Evolutionary conservation across 2,113 vertebrate genomes (phyloP).

Genomic region (Podarcis muralis): DNA sequence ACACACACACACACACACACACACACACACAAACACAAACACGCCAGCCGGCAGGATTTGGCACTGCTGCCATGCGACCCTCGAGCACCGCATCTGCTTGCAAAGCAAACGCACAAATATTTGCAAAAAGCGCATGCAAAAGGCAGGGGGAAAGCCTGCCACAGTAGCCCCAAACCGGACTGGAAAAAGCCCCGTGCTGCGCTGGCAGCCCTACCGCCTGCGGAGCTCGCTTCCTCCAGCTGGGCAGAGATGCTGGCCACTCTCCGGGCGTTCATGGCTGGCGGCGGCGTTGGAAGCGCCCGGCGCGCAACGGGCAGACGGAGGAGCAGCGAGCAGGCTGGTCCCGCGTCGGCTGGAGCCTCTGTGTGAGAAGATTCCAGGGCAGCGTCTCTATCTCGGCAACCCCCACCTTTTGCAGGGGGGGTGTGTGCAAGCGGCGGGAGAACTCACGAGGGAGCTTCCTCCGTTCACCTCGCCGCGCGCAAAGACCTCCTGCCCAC

Average conservation of each 20-base stretch:
- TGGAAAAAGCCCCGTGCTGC: constrained; percentile 17
- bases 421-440: neutral
- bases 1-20: neutral
- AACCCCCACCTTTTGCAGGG: neutral
- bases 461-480: neutral
- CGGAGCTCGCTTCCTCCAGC: constrained; percentile 83
- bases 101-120: neutral
- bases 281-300: neutral
- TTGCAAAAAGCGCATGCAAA: constrained; percentile 28
- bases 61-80: constrained; percentile 18
- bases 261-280: constrained; percentile 78
- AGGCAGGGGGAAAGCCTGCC: constrained; percentile 13
- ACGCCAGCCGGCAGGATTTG: neutral
- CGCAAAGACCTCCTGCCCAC: too few relatives aligned
- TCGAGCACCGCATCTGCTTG: neutral
- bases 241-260: constrained; percentile 85
- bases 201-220: constrained; percentile 84
- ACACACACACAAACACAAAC: neutral
- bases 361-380: neutral
- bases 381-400: neutral
- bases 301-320: neutral
- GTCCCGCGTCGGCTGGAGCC: neutral
- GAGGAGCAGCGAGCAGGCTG: neutral
- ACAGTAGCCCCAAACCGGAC: neutral
- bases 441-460: neutral